A percentile compares a stretch with the other conserved stretches of the same genome.
Conservation (phyloP, 2,113 vertebrate genomes). For the Stegostoma tigrinum region DNA sequence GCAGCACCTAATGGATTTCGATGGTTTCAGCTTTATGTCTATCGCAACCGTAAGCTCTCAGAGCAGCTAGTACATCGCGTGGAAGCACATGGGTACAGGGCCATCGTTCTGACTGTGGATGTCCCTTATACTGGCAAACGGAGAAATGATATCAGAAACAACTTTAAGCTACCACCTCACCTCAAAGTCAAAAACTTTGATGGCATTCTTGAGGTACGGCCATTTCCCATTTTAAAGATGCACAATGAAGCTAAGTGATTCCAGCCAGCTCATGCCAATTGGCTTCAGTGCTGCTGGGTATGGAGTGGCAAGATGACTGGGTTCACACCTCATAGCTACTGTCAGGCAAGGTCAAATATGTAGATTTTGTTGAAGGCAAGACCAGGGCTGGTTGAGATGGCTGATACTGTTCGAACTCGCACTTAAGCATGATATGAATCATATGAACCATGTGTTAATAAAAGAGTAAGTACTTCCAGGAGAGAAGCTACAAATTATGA, state of each 20-base stretch:
- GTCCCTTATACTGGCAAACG: constrained; percentile 76
- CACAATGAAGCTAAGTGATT: neutral
- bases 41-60: constrained; percentile 67
- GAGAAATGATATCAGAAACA: constrained; percentile 71
- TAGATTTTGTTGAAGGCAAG: neutral
- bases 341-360: neutral
- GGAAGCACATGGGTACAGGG: constrained; percentile 75
- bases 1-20: constrained; percentile 66
- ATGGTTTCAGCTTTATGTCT: constrained; percentile 92
- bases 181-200: constrained; percentile 77
- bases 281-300: neutral
- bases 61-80: constrained; percentile 69
- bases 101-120: constrained; percentile 79
- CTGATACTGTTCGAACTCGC: neutral
- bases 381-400: neutral
- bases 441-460: neutral
- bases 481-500: neutral
- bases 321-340: too few species aligned
- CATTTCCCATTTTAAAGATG: neutral
- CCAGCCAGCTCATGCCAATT: neutral
- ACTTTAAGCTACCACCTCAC: constrained; percentile 67
- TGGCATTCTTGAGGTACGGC: constrained; percentile 66
- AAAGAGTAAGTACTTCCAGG: neutral
- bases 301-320: neutral
- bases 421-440: neutral